Percentiles rank a stretch among this genome's conserved stretches.
Conservation (phyloP, 2,797 vertebrate genomes). For the Arnoldichthys spilopterus region DNA sequence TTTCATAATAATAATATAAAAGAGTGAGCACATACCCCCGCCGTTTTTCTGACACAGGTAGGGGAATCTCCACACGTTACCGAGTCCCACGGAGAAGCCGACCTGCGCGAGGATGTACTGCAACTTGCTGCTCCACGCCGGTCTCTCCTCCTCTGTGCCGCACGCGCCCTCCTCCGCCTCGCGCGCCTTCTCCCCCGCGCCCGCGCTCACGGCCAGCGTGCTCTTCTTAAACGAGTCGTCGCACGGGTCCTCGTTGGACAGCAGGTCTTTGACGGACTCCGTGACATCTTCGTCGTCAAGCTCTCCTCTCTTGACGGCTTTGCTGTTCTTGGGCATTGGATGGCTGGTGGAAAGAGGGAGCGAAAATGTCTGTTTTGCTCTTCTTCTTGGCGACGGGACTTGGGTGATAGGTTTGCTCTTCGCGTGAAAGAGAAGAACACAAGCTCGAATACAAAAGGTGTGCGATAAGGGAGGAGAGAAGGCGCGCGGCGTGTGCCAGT, state of each 20-base stretch:
- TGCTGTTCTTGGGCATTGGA: conserved; percentile 99
- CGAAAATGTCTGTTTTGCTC: conserved; percentile 68
- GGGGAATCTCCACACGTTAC: conserved; percentile 98
- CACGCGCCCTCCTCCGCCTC: conserved; percentile 78
- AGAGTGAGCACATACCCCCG: conserved; percentile 85
- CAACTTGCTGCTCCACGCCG: conserved; percentile 96
- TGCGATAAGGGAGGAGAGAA: not conserved
- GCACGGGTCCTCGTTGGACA: conserved; percentile 93
- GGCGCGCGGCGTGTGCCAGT: not conserved
- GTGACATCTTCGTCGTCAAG: conserved; percentile 96
- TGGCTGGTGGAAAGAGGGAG: conserved; percentile 67
- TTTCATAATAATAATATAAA: too few relatives aligned
- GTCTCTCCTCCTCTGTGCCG: conserved; percentile 86
- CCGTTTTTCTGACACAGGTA: conserved; percentile 99
- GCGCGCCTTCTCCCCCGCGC: conserved; percentile 76
- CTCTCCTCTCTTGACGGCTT: conserved; percentile 94
- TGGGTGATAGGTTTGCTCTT: not conserved
- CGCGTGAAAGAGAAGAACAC: too few relatives aligned
- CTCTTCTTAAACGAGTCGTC: conserved; percentile 95
- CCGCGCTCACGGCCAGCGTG: conserved; percentile 85
- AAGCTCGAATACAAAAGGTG: not conserved
- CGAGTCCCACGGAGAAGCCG: conserved; percentile 97
- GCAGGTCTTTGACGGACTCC: conserved; percentile 95
- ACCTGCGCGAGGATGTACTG: conserved; percentile 98
- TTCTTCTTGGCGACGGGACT: conserved; percentile 27